phyloP scores from a whole-genome alignment of 2,888 invertebrate species.

The Myopa testacea region DNA sequence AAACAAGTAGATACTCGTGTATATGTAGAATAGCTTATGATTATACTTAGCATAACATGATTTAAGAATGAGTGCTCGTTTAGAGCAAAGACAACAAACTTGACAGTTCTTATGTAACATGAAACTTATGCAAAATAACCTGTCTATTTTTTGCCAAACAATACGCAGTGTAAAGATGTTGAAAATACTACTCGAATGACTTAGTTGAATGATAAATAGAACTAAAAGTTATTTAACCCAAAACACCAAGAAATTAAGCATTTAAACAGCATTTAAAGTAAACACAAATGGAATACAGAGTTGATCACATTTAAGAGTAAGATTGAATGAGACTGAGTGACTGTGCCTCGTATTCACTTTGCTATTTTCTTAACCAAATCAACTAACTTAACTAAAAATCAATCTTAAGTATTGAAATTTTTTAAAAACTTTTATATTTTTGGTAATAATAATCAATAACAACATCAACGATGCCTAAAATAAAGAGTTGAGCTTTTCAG shows the following conservation, averaged over 20 bases:
- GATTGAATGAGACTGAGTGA: no score
- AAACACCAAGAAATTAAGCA: not conserved
- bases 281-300: no score
- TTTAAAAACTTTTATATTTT: no score
- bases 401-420: no score
- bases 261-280: no score
- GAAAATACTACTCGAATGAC: not conserved
- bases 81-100: not conserved
- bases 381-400: no score
- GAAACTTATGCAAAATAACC: not conserved
- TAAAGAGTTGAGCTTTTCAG: no score
- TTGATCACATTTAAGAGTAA: no score
- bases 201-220: not conserved
- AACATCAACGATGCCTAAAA: no score
- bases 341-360: no score
- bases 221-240: not conserved
- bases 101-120: not conserved
- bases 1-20: not conserved
- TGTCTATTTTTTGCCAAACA: not conserved
- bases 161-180: not conserved
- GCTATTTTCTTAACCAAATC: no score
- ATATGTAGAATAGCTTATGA: not conserved
- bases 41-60: not conserved
- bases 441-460: no score
- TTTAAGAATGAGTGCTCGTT: not conserved